phyloP scores from a whole-genome alignment of 2,797 vertebrate species.

The Amniataba percoides region DNA sequence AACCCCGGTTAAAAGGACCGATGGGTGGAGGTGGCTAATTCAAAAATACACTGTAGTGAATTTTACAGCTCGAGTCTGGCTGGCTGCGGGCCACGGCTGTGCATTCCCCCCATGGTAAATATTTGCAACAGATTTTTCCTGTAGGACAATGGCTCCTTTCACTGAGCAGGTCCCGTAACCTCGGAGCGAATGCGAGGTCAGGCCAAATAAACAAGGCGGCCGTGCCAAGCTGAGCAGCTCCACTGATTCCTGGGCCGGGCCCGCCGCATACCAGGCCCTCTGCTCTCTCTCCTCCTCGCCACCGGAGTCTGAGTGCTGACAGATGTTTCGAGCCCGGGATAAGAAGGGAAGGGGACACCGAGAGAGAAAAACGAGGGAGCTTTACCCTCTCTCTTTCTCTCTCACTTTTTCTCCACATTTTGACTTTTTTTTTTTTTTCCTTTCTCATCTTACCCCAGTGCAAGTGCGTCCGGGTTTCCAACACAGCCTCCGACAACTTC shows the following conservation, averaged over 20 bases:
- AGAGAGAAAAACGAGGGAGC: slow-evolving; percentile 46
- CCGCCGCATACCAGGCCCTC: slow-evolving; percentile 88
- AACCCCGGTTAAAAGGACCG: slow-evolving; percentile 88
- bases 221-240: slow-evolving; percentile 92
- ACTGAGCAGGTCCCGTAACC: slow-evolving; percentile 89
- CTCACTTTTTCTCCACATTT: slow-evolving; percentile 36
- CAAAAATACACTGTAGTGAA: slow-evolving; percentile 92
- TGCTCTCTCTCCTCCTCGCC: slow-evolving; percentile 82
- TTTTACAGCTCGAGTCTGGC: slow-evolving; percentile 95
- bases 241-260: slow-evolving; percentile 87
- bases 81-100: slow-evolving; percentile 90
- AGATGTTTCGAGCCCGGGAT: slow-evolving; percentile 93
- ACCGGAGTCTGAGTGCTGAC: slow-evolving; percentile 93
- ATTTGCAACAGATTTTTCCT: slow-evolving; percentile 98
- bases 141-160: slow-evolving; percentile 98
- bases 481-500: slow-evolving; percentile 27
- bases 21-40: slow-evolving; percentile 78
- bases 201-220: slow-evolving; percentile 97
- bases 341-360: slow-evolving; percentile 70
- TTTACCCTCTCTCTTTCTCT: slow-evolving; percentile 39
- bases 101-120: slow-evolving; percentile 93
- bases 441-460: slow-evolving; percentile 59
- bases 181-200: slow-evolving; percentile 90
- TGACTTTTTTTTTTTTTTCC: slow-evolving; percentile 5
- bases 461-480: slow-evolving; percentile 39